These are phyloP conservation scores for Aleadryas rufinucha DNA, from an alignment of 2,113 vertebrate species.

Conservation along the genomic window DNA sequence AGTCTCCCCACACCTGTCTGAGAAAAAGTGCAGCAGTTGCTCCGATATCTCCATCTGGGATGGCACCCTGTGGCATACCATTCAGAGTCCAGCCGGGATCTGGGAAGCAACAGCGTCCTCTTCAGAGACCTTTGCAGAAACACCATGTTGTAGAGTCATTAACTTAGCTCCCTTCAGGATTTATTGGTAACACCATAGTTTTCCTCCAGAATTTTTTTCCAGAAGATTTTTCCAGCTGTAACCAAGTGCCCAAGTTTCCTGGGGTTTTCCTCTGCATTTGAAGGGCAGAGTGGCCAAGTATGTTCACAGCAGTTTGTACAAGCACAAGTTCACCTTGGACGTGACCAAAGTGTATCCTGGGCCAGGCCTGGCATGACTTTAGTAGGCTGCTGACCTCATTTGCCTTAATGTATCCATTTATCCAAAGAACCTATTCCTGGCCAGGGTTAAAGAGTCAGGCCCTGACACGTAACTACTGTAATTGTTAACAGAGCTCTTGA, in stretches of 20 bases:
- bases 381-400: neutral
- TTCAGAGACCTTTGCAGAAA: neutral
- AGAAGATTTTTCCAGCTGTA: neutral
- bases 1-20: rapidly evolving
- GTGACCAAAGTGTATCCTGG: neutral
- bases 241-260: neutral
- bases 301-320: neutral
- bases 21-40: neutral
- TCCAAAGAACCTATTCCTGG: neutral
- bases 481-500: neutral
- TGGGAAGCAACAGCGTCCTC: rapidly evolving
- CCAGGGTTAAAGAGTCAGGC: neutral
- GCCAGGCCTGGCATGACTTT: neutral
- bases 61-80: rapidly evolving
- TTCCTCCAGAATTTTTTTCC: neutral
- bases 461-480: neutral
- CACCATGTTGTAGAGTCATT: neutral
- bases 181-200: neutral
- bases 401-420: neutral
- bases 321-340: neutral
- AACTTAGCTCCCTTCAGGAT: neutral
- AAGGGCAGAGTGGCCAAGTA: neutral
- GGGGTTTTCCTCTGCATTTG: neutral
- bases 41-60: neutral
- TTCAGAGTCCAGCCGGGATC: neutral